These are phyloP conservation scores for Pollicipes pollicipes DNA, from an alignment of 1,140 invertebrate genomes.

Conservation along the genomic window DNA sequence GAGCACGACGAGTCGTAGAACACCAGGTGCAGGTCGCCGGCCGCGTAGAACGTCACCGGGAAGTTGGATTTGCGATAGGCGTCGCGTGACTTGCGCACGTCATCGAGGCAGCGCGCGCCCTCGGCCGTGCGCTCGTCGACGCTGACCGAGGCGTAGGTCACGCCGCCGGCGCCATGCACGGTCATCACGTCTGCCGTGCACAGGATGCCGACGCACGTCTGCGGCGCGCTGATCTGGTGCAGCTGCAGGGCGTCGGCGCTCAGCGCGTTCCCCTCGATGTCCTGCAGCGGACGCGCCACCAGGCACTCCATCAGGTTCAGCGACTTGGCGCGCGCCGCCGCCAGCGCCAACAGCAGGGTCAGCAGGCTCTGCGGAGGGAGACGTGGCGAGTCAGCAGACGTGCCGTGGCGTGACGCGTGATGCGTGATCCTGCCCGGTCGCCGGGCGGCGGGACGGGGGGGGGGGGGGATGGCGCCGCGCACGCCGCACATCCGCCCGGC, in stretches of 20 bases:
- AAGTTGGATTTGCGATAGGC: slow-evolving; percentile 4
- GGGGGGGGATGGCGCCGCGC: too few species aligned
- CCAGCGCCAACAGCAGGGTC: background rate
- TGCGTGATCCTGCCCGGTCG: too few species aligned
- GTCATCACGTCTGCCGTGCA: background rate
- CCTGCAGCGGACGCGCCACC: background rate
- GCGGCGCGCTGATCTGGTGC: background rate
- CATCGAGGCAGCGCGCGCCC: background rate
- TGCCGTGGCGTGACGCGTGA: too few species aligned
- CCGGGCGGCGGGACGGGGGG: too few species aligned
- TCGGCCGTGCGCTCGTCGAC: background rate
- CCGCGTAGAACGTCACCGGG: slow-evolving; percentile 4
- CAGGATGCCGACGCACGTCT: background rate
- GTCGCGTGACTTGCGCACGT: background rate
- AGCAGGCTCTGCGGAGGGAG: too few species aligned
- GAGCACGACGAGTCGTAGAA: background rate
- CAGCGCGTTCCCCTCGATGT: background rate
- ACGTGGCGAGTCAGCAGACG: too few species aligned
- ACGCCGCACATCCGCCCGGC: too few species aligned
- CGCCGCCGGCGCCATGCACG: background rate
- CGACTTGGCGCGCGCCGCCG: background rate
- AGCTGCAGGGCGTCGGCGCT: background rate
- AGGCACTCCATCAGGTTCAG: background rate
- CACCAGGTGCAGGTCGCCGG: slow-evolving; percentile 3
- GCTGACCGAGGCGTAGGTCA: background rate